These are phyloP conservation scores for Sander vitreus DNA, from an alignment of 2,113 vertebrate species.

Conservation along the genomic window DNA sequence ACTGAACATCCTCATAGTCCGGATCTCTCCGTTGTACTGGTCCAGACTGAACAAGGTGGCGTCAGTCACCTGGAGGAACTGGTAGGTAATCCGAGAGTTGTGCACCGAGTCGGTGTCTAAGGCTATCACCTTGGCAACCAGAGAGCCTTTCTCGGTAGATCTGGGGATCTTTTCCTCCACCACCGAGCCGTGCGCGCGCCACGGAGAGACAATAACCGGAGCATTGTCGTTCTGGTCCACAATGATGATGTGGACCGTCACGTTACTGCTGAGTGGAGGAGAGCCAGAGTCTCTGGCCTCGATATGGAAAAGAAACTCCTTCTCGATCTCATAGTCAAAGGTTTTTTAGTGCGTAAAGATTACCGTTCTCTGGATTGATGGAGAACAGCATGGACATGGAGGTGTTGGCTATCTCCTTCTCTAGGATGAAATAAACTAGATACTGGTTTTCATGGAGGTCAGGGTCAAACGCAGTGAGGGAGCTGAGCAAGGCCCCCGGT, in stretches of 20 bases:
- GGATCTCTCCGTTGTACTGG: conserved; percentile 79
- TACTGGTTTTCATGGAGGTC: conserved; percentile 78
- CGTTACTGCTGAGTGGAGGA: conserved; percentile 81
- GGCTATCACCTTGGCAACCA: conserved; percentile 79
- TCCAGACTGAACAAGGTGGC: conserved; percentile 84
- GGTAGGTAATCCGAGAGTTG: conserved; percentile 87
- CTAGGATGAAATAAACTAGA: conserved; percentile 73
- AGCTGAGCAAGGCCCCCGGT: conserved; percentile 64
- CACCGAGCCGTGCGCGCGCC: conserved; percentile 82
- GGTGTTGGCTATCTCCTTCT: conserved; percentile 69
- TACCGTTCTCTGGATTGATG: conserved; percentile 76
- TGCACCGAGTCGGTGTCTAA: conserved; percentile 84
- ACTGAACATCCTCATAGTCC: conserved; percentile 83
- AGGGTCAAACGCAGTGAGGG: conserved; percentile 74
- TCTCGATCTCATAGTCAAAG: conserved; percentile 78
- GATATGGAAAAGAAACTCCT: conserved; percentile 75
- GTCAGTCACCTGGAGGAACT: conserved; percentile 84
- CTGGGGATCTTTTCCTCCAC: conserved; percentile 84
- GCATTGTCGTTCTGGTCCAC: conserved; percentile 88
- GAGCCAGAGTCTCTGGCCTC: conserved; percentile 77
- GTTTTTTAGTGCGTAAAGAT: conserved; percentile 76
- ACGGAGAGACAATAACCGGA: conserved; percentile 83
- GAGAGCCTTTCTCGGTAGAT: conserved; percentile 65
- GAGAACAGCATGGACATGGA: conserved; percentile 76
- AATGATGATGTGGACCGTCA: conserved; percentile 84